Base-by-base conservation (phyloP, 2,888 invertebrate genomes). In the Chrysotoxum bicinctum region DNA sequence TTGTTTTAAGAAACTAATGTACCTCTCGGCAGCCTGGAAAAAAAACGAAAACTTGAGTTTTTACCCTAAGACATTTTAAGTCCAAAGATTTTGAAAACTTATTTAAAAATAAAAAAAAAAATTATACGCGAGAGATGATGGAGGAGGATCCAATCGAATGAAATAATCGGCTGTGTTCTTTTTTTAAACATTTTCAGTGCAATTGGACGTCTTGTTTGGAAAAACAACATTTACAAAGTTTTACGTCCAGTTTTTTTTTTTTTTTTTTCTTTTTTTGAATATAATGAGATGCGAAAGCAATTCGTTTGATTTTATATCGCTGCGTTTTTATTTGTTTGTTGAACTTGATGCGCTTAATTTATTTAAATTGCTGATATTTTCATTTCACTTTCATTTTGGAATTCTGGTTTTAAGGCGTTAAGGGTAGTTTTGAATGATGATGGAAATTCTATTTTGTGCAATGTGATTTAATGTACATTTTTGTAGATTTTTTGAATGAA, bases 141-240 rank as follows among this genome's bases (percentile, higher is more conserved):
- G 30, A 10, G 30, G 30, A 26, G 30, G 43, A 66, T 9, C 9
- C 1, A 43, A 66, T 48, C 48, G 48, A 66, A 21, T 66, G 21
- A 35, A 66, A 50, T 50, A 66, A 50, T 35, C 23, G 14, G 35
- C 2, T 50, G n/a, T 35, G 50, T 54, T 70, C 16, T 50, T 50
- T 77, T 72, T 77, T 72, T 72, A 77, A 37, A 35, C 60, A 30
- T 30, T 37, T 72, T 30, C 32, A 60, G 7, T 77, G 72, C 66
- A 72, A 52, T 64, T 30, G 26, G 62, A 54, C 23, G 45, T 23
- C 26, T 66, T 43, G 52, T 66, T 72, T 81, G 58, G 64, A 76
- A 58, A 64, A 64, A 56, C 52, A 62, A 35, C 48, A 23, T 50
- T 35, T 50, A 50, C 32, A 66, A 35, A 50, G n/a, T 66, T 66